Percentiles rank a stretch among this genome's conserved stretches.
These are phyloP conservation scores for Conus betulinus DNA, from an alignment of 1,140 invertebrate species.

Conservation along the genomic window DNA sequence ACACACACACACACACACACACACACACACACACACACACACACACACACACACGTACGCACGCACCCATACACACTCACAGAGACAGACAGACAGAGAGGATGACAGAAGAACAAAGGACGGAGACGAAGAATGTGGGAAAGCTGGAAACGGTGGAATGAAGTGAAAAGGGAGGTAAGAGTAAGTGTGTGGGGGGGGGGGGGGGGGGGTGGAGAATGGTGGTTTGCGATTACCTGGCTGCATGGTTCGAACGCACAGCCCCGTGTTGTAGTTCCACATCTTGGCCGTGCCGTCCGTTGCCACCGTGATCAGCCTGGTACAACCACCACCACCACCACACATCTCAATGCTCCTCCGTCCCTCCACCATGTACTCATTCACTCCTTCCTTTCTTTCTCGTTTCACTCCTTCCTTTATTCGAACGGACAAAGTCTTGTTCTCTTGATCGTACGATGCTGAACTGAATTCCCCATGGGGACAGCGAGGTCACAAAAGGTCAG, in stretches of 20 bases:
- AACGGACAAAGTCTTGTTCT: too few species aligned
- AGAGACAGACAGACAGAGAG: background rate
- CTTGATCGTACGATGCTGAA: too few species aligned
- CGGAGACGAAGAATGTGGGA: too few species aligned
- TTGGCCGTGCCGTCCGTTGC: background rate
- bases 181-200: too few species aligned
- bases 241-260: background rate
- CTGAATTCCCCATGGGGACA: too few species aligned
- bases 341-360: background rate
- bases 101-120: background rate
- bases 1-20: too few species aligned
- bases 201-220: too few species aligned
- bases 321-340: background rate
- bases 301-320: background rate
- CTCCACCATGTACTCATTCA: background rate
- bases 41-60: background rate
- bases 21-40: background rate
- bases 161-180: too few species aligned
- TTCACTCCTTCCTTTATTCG: background rate
- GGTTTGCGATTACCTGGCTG: background rate
- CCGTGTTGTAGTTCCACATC: slow-evolving; percentile 20
- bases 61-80: background rate
- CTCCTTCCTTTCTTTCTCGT: background rate
- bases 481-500: too few species aligned
- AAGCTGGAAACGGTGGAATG: too few species aligned